Percentiles rank a stretch among this genome's conserved stretches.
Evolutionary conservation across 2,797 vertebrate genomes (phyloP).

Genomic region (Chromobotia macracanthus): DNA sequence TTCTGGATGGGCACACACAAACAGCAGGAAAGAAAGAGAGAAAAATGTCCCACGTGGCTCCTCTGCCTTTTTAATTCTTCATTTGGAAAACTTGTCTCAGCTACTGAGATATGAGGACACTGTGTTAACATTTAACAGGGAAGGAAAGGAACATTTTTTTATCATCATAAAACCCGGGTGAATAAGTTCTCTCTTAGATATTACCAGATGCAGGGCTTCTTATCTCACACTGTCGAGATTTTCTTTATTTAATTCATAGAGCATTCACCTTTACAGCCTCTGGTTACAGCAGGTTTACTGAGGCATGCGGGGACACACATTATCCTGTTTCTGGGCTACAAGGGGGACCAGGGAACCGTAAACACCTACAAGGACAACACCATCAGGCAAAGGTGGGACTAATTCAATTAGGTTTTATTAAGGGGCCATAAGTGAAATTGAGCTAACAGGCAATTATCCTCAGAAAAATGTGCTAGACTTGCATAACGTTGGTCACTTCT

Average conservation of each 20-base stretch:
- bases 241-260: conserved; percentile 70
- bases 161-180: conserved; percentile 66
- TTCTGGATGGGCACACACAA: conserved; percentile 14
- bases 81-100: conserved; percentile 37
- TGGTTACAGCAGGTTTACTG: conserved; percentile 6
- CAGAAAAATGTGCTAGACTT: conserved; percentile 65
- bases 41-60: conserved; percentile 30
- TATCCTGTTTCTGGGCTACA: conserved; percentile 75
- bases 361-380: conserved; percentile 46
- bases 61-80: conserved; percentile 42
- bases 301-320: conserved; percentile 55
- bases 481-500: conserved; percentile 44
- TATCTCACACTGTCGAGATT: conserved; percentile 68
- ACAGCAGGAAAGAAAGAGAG: conserved; percentile 8
- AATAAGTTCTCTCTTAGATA: conserved; percentile 73
- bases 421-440: conserved; percentile 60
- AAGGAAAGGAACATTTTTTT: conserved; percentile 36
- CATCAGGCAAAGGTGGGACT: conserved; percentile 55
- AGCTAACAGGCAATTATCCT: conserved; percentile 67
- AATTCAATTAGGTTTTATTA: conserved; percentile 81
- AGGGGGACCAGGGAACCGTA: conserved; percentile 48
- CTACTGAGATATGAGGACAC: conserved; percentile 43
- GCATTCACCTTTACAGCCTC: conserved; percentile 54
- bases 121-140: conserved; percentile 44
- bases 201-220: conserved; percentile 64